Evolutionary conservation across 23 tunicate species (phyloP).

Genomic region (Trididemnum clinides): DNA sequence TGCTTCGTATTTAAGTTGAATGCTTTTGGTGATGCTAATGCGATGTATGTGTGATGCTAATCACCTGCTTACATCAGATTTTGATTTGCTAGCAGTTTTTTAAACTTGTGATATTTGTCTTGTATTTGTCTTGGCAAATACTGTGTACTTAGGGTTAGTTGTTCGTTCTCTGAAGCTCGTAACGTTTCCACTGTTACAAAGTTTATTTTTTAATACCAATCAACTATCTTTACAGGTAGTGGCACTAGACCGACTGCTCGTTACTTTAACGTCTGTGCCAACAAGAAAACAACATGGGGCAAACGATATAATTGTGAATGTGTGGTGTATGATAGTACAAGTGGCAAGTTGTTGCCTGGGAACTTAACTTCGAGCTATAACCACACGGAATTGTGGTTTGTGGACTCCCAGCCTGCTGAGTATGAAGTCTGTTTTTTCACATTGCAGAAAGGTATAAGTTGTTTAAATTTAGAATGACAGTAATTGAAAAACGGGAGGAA

Average conservation of each 20-base stretch:
- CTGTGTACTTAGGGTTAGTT: no score
- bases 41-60: no score
- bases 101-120: no score
- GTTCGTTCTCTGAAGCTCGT: no score
- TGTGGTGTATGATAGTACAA: constrained; percentile 41
- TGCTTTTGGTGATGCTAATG: no score
- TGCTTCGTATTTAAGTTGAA: no score
- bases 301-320: constrained; percentile 26
- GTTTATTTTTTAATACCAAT: neutral
- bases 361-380: neutral
- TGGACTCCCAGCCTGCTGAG: neutral
- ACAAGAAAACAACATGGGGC: constrained; percentile 13
- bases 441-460: neutral
- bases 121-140: no score
- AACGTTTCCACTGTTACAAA: no score
- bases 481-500: no score
- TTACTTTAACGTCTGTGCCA: constrained; percentile 22
- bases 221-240: neutral
- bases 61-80: no score
- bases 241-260: neutral
- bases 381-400: neutral
- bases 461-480: no score
- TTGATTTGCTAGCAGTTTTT: no score
- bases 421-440: constrained; percentile 40
- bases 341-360: constrained; percentile 17